Conservation (phyloP, 2,888 invertebrate species). For the Drosophila lutescens region DNA sequence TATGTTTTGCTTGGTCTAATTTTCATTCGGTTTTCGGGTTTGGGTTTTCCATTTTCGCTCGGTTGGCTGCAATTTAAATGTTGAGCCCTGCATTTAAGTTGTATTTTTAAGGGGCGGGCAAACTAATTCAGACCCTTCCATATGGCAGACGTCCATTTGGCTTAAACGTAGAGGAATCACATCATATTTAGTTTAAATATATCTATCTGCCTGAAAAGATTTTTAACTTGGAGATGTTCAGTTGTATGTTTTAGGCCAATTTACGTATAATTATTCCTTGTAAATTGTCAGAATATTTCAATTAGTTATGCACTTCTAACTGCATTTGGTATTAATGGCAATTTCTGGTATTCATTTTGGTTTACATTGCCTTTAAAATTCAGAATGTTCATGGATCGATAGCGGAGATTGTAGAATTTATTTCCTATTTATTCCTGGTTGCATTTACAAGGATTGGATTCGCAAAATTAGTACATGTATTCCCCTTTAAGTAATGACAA, state of each 20-base stretch:
- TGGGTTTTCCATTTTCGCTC: conserved; percentile 2
- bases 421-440: too few relatives aligned
- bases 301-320: not conserved
- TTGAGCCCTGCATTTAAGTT: conserved; percentile 35
- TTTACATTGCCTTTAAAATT: not conserved
- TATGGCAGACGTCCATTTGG: conserved; percentile 11
- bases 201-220: too few relatives aligned
- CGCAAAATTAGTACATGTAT: not conserved
- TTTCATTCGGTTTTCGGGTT: conserved; percentile 45
- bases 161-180: not conserved
- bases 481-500: not conserved
- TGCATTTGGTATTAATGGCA: not conserved
- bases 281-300: not conserved
- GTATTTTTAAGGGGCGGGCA: conserved; percentile 22
- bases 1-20: conserved; percentile 61
- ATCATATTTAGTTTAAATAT: not conserved
- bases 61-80: conserved; percentile 45
- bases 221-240: too few relatives aligned
- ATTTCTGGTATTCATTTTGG: not conserved
- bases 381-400: not conserved
- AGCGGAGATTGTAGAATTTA: not conserved
- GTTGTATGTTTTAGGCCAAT: not conserved
- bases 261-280: not conserved
- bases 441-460: not conserved
- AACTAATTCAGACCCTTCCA: conserved; percentile 6